Evolutionary conservation across 2,888 invertebrate genomes (phyloP), one percentile per base, ranked within the genome.

Genomic region (Parnassius glacialis): DNA sequence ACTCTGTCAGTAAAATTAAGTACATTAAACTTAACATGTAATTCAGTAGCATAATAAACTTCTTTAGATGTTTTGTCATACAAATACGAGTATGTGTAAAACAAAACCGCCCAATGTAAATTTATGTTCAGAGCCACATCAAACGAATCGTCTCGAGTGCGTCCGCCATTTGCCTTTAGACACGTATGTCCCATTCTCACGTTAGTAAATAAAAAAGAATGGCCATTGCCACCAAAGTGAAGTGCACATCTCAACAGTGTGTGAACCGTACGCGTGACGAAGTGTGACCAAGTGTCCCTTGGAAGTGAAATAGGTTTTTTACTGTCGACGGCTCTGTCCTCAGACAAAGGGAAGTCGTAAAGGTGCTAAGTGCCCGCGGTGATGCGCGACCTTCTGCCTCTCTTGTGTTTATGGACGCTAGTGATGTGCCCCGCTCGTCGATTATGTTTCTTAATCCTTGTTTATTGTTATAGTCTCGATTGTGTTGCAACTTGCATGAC

Each of bases 311-410:
- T 83, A 81, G 81, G 74, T 73, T 78, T 84, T 83, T 84, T 84
- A 84, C 74, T 74, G 75, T 69, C 76, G 68, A 72, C 74, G 73
- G 73, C 68, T 69, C 73, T 70, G 73, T 67, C 64, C 67, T 61
- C 58, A 74, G 76, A 86, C 87, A 87, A 87, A 86, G 81, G 85
- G 79, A 78, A 74, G 78, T 79, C 82, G 76, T 87, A 85, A 87
- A 83, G 61, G 70, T 54, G 67, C 57, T 69, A 80, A 83, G 81
- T 82, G 83, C 77, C 78, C 73, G 73, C 69, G 67, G 68, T 72
- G 75, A 79, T 75, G 81, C 73, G 72, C 74, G 80, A 79, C 83
- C 83, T 80, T 77, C 78, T 76, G 74, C 72, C 78, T 72, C 63
- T 50, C 9, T 52, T 55, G 50, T 71, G 47, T 71, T 70, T 69